These are phyloP conservation scores for Hemistola chrysoprasaria DNA, from an alignment of 2,888 invertebrate genomes.

Conservation along the genomic window DNA sequence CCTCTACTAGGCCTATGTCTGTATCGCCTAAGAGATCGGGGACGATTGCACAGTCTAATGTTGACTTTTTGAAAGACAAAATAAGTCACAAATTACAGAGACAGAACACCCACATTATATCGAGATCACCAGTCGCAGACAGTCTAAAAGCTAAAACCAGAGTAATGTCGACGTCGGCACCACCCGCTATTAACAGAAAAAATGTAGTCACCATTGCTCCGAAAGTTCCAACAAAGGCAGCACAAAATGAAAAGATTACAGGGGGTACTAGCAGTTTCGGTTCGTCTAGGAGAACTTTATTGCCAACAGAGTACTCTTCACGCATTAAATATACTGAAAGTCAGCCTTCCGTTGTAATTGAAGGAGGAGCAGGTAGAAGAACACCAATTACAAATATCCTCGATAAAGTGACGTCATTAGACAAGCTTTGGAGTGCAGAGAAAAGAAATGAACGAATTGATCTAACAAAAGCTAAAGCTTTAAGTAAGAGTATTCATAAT, in stretches of 20 bases:
- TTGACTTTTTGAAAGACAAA: conserved; percentile 84
- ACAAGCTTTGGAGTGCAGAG: conserved; percentile 79
- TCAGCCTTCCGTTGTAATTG: conserved; percentile 58
- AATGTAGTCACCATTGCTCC: conserved; percentile 34
- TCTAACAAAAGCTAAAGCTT: conserved; percentile 51
- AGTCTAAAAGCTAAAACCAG: conserved; percentile 42
- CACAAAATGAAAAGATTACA: conserved; percentile 39
- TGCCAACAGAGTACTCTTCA: conserved; percentile 66
- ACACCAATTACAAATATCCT: conserved; percentile 76
- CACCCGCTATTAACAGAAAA: conserved; percentile 67
- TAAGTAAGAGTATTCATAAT: conserved; percentile 38
- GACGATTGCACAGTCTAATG: conserved; percentile 70
- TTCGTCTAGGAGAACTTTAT: conserved; percentile 67
- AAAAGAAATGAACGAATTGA: conserved; percentile 73
- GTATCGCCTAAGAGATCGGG: conserved; percentile 55
- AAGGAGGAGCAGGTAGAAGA: conserved; percentile 74
- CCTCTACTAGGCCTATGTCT: conserved; percentile 72
- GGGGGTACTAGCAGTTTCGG: conserved; percentile 72
- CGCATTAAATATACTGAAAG: conserved; percentile 51
- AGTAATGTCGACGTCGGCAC: conserved; percentile 65
- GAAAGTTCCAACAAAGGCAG: conserved; percentile 40
- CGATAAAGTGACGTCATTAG: conserved; percentile 78
- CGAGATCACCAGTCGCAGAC: conserved; percentile 35
- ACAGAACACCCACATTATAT: conserved; percentile 70
- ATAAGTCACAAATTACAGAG: conserved; percentile 82